Base-by-base conservation (phyloP, 2,113 vertebrate genomes). In the Centropus unirufus region DNA sequence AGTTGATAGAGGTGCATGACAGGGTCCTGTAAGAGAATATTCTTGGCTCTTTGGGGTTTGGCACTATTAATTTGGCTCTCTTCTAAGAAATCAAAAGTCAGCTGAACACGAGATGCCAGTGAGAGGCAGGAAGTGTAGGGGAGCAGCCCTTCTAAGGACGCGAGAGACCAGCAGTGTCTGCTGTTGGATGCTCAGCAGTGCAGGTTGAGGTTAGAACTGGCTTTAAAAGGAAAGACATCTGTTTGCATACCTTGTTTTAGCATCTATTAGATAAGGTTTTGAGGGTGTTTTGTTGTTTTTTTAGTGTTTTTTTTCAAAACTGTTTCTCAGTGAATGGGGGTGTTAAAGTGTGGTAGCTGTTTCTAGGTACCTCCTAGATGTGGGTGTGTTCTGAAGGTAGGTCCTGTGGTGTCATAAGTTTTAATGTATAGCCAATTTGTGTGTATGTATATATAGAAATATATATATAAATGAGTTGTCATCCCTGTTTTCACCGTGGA, bases 91-190 rank as follows among this genome's bases (percentile, higher is more conserved):
- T 42, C 22, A 10, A 4, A 83, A 83, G 34, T 47, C 32, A 44
- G 55, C 8, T 74, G 68, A 26, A 68, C 46, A 26, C 57, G 67
- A 92, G 92, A 16, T 80, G 69, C 83, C 73, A 78, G 59, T 75
- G 64, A 81, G 79, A 77, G 63, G 26, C 75, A 57, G n/a, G 44
- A 85, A 17, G 23, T 1, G 0, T 6, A n/a, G 0, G 2, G 34
- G 42, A 83, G 21, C 70, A 76, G 54, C 62, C 16, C 15, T 49
- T 16, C 17, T 67, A 39, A 32, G 54, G 49, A 44, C 2, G 1
- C 49, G 70, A 92, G 87, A 76, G 84, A 78, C 67, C 81, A 85
- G 85, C 87, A 85, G 85, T 55, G 91, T 82, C 79, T 83, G 64
- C 89, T 93, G 79, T 1, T 0, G 44, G 39, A 63, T 81, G 72